Evolutionary conservation across 2,113 vertebrate species (phyloP).

Genomic region (Phylloscopus trochiloides): DNA sequence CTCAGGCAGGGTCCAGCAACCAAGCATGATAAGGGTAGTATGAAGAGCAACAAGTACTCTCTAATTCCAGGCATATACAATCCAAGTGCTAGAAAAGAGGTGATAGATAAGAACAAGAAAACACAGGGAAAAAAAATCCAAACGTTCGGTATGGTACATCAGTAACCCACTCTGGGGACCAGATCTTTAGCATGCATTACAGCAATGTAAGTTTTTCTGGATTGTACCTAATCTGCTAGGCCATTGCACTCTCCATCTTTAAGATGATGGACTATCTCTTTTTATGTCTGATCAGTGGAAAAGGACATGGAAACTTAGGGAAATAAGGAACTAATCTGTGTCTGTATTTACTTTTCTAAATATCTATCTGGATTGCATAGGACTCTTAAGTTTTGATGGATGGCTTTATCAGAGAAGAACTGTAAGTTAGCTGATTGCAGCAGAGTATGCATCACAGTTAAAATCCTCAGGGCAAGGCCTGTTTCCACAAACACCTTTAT

Average conservation of each 20-base stretch:
- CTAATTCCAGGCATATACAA: neutral
- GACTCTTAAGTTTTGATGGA: neutral
- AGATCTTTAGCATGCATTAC: neutral
- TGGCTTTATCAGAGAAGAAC: neutral
- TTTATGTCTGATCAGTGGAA: neutral
- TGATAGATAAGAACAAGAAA: neutral
- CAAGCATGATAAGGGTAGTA: neutral
- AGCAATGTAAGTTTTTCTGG: neutral
- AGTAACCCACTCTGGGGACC: neutral
- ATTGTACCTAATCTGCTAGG: neutral
- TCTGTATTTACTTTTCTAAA: neutral
- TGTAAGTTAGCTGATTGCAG: neutral
- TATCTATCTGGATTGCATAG: fast-evolving
- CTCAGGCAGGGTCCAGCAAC: neutral
- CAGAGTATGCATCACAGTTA: neutral
- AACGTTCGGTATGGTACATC: too few species aligned
- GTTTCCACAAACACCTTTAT: neutral
- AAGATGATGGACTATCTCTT: neutral
- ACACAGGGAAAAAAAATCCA: fast-evolving
- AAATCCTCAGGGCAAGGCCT: neutral
- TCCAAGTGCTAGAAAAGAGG: neutral
- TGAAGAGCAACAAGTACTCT: neutral
- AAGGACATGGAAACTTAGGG: neutral
- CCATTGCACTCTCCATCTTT: neutral
- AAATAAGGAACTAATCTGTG: neutral